Percentiles rank a stretch among this genome's conserved stretches.
phyloP scores from a whole-genome alignment of 2,113 vertebrate species.

The Crypturellus undulatus region DNA sequence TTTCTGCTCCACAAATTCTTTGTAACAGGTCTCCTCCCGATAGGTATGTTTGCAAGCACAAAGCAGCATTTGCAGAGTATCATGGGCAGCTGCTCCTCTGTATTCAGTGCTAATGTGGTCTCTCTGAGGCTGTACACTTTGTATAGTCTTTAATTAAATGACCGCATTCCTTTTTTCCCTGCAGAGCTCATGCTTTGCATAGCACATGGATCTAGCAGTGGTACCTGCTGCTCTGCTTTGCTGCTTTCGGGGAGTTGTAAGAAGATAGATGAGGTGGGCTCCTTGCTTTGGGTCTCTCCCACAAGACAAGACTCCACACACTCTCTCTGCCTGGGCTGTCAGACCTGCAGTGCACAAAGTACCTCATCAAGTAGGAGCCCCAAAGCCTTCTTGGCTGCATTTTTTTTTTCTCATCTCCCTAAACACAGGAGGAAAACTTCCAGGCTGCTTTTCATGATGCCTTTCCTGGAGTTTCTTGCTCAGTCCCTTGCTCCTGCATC shows the following conservation, averaged over 20 bases:
- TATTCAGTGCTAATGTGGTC: background rate
- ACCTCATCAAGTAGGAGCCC: background rate
- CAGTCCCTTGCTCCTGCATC: background rate
- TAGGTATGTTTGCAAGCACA: fast-evolving
- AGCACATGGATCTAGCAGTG: background rate
- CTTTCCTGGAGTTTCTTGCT: background rate
- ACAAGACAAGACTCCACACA: background rate
- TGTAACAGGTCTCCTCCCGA: background rate
- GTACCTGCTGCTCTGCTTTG: background rate
- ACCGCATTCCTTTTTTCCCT: fast-evolving
- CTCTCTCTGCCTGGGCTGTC: background rate
- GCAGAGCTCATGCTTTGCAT: background rate
- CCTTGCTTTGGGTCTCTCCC: background rate
- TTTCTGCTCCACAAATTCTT: background rate
- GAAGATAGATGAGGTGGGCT: background rate
- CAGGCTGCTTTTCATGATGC: background rate
- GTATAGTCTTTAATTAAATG: background rate
- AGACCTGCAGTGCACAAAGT: background rate
- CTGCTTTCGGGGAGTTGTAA: background rate
- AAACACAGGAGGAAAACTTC: background rate
- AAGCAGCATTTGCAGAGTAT: background rate
- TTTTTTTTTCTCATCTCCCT: background rate
- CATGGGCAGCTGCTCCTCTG: background rate
- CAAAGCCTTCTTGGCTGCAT: fast-evolving
- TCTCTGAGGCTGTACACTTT: background rate